A percentile compares a stretch with the other conserved stretches of the same genome.
phyloP scores from a whole-genome alignment of 2,797 vertebrate genomes.

The Fistularia tabacaria region DNA sequence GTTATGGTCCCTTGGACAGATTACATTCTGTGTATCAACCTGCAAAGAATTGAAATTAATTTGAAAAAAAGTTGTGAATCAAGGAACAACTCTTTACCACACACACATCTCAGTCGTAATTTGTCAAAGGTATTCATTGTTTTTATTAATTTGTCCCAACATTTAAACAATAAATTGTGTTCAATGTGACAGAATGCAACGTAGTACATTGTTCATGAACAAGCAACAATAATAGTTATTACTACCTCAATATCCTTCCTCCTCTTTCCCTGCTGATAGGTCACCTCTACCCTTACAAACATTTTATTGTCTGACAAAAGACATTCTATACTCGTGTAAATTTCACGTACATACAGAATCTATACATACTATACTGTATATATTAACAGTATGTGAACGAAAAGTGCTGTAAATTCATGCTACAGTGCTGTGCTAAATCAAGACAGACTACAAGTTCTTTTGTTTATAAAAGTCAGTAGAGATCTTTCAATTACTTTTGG shows the following conservation, averaged over 20 bases:
- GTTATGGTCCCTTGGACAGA: too few relatives aligned
- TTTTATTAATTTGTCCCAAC: slow-evolving; percentile 59
- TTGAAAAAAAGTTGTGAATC: too few relatives aligned
- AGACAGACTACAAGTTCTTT: slow-evolving; percentile 28
- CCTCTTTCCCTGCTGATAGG: background rate
- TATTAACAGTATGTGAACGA: slow-evolving; percentile 50
- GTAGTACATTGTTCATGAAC: slow-evolving; percentile 29
- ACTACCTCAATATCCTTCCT: slow-evolving; percentile 1
- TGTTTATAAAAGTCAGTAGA: slow-evolving; percentile 8
- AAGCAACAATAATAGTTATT: slow-evolving; percentile 43
- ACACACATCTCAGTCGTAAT: background rate
- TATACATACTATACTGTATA: slow-evolving; percentile 63
- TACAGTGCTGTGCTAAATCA: slow-evolving; percentile 70
- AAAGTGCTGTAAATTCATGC: slow-evolving; percentile 73
- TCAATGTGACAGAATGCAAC: slow-evolving; percentile 31
- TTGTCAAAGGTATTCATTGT: slow-evolving; percentile 13
- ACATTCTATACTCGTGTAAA: too few relatives aligned
- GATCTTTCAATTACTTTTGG: background rate
- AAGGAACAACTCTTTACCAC: too few relatives aligned
- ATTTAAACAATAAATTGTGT: slow-evolving; percentile 45
- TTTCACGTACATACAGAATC: slow-evolving; percentile 32
- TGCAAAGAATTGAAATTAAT: too few relatives aligned
- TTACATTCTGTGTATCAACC: too few relatives aligned
- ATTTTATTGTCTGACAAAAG: slow-evolving; percentile 1
- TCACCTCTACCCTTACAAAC: slow-evolving; percentile 30